Conservation (phyloP, 2,888 invertebrate genomes). For the Syrphus vitripennis region DNA sequence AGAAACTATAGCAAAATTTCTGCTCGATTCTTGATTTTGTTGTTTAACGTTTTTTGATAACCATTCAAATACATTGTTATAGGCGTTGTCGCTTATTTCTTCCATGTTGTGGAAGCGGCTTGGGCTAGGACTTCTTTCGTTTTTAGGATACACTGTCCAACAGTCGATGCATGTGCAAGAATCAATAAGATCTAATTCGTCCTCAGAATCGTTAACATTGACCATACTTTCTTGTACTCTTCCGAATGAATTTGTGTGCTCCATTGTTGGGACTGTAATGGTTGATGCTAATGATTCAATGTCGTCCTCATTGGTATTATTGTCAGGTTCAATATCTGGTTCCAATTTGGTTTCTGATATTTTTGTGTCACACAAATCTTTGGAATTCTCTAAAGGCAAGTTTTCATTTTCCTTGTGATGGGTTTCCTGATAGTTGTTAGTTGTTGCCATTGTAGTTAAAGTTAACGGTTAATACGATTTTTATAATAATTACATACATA, state of each 20-base stretch:
- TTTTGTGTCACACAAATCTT: background rate
- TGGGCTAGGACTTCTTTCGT: background rate
- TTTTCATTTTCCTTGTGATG: background rate
- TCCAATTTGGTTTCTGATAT: background rate
- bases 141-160: slow-evolving; percentile 4
- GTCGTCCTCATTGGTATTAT: background rate
- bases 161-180: background rate
- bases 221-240: background rate
- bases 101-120: background rate
- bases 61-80: slow-evolving; percentile 13
- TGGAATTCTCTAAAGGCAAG: background rate
- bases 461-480: background rate
- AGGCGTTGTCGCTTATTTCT: background rate
- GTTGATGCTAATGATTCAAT: background rate
- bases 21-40: background rate
- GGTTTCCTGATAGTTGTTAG: background rate
- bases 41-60: background rate
- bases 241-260: background rate
- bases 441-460: background rate
- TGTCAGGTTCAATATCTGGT: background rate
- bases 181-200: background rate
- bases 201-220: background rate
- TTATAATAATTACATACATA: too few relatives aligned
- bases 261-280: background rate
- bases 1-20: background rate